phyloP scores from a whole-genome alignment of 2,888 invertebrate genomes.

The Onchidella celtica region DNA sequence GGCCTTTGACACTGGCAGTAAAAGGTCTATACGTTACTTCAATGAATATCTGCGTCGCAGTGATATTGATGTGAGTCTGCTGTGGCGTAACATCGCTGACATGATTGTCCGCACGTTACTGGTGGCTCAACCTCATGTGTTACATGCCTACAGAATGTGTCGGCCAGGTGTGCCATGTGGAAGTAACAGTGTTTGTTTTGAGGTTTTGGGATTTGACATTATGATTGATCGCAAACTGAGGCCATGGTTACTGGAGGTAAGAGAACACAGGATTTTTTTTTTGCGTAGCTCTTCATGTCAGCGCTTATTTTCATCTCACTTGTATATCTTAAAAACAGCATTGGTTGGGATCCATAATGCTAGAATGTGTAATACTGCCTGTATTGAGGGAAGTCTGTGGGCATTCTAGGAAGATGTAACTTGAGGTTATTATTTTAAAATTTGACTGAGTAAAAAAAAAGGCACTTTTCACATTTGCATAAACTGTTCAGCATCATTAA shows the following conservation, averaged over 20 bases:
- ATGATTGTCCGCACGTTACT: slow-evolving; percentile 78
- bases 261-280: background rate
- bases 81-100: slow-evolving; percentile 79
- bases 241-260: slow-evolving; percentile 80
- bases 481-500: too few species aligned
- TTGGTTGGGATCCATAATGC: too few species aligned
- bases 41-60: slow-evolving; percentile 77
- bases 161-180: slow-evolving; percentile 77
- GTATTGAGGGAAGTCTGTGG: too few species aligned
- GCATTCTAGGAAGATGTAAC: too few species aligned
- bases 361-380: too few species aligned
- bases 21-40: slow-evolving; percentile 77
- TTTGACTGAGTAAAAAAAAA: too few species aligned
- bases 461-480: too few species aligned
- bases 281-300: too few species aligned
- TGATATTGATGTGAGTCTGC: slow-evolving; percentile 74
- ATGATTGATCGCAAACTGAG: slow-evolving; percentile 78
- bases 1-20: slow-evolving; percentile 76
- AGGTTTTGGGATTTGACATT: slow-evolving; percentile 80
- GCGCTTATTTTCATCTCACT: too few species aligned
- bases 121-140: slow-evolving; percentile 78
- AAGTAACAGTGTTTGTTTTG: slow-evolving; percentile 80
- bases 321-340: too few species aligned
- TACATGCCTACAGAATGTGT: slow-evolving; percentile 80
- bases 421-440: too few species aligned